phyloP scores from a whole-genome alignment of 1,140 invertebrate genomes.

The Drosophila nasuta region DNA sequence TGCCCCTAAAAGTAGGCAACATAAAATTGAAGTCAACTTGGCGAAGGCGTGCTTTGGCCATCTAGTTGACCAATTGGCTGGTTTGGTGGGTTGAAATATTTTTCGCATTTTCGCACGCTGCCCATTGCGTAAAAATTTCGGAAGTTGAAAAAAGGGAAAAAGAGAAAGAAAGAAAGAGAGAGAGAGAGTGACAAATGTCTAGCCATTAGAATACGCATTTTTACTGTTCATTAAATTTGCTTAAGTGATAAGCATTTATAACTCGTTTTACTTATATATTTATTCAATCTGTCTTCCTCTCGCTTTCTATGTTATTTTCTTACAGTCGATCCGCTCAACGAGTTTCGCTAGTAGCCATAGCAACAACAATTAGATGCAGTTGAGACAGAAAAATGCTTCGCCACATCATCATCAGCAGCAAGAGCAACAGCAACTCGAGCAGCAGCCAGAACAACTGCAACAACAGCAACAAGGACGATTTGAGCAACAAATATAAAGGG shows the following conservation, averaged over 20 bases:
- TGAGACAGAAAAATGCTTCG: conserved; percentile 44
- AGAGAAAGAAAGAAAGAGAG: background rate
- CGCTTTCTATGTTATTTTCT: conserved; percentile 13
- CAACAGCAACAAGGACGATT: conserved; percentile 11
- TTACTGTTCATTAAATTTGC: conserved; percentile 75
- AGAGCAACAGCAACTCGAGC: conserved; percentile 18
- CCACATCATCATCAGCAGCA: background rate
- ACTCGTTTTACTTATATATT: conserved; percentile 52
- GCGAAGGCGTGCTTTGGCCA: background rate
- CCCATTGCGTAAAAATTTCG: background rate
- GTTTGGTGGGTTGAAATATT: background rate
- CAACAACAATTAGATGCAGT: conserved; percentile 30
- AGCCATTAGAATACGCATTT: conserved; percentile 69
- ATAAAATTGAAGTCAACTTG: background rate
- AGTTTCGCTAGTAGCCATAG: conserved; percentile 10
- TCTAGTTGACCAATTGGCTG: background rate
- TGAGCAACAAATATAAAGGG: conserved; percentile 19
- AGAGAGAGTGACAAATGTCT: conserved; percentile 56
- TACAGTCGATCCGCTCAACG: conserved; percentile 40
- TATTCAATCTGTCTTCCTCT: conserved; percentile 2
- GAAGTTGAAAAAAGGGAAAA: background rate
- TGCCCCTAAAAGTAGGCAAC: conserved; percentile 13
- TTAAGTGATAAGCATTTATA: conserved; percentile 69
- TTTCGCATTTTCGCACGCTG: conserved; percentile 10
- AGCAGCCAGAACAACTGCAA: conserved; percentile 35